These are phyloP conservation scores for Tetramorium alpestre DNA, from an alignment of 1,140 invertebrate species.

Conservation along the genomic window DNA sequence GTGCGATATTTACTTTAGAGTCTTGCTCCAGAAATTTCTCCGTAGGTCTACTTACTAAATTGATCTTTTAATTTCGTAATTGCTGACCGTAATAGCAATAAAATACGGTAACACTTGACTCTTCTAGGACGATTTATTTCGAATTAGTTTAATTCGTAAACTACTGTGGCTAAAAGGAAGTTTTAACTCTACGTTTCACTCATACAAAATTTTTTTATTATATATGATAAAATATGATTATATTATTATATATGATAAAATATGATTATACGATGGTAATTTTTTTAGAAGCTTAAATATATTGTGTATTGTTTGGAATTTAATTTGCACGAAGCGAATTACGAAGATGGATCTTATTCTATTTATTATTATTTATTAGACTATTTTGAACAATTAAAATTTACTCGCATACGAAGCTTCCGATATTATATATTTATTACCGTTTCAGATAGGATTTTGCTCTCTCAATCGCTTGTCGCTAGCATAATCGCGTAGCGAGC, in stretches of 20 bases:
- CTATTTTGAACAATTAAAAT: background rate
- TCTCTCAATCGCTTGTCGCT: background rate
- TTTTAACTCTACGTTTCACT: background rate
- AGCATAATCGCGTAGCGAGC: background rate
- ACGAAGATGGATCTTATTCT: background rate
- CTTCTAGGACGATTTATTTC: constrained; percentile 22
- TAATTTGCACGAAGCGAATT: background rate
- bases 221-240: background rate
- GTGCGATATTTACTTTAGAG: constrained; percentile 56
- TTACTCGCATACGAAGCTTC: background rate
- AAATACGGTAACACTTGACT: background rate
- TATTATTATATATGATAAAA: too few relatives aligned
- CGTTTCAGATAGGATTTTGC: background rate
- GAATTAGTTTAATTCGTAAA: background rate
- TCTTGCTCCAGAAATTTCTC: constrained; percentile 46
- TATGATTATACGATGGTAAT: background rate
- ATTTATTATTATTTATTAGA: background rate
- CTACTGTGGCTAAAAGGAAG: background rate
- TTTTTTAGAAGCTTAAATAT: background rate
- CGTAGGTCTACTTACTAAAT: constrained; percentile 35
- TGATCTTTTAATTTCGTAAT: constrained; percentile 62
- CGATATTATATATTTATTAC: background rate
- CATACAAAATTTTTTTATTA: background rate
- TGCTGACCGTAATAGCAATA: background rate
- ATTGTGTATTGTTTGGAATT: background rate